These are phyloP conservation scores for Dicaeum eximium DNA, from an alignment of 2,113 vertebrate species.

Conservation along the genomic window DNA sequence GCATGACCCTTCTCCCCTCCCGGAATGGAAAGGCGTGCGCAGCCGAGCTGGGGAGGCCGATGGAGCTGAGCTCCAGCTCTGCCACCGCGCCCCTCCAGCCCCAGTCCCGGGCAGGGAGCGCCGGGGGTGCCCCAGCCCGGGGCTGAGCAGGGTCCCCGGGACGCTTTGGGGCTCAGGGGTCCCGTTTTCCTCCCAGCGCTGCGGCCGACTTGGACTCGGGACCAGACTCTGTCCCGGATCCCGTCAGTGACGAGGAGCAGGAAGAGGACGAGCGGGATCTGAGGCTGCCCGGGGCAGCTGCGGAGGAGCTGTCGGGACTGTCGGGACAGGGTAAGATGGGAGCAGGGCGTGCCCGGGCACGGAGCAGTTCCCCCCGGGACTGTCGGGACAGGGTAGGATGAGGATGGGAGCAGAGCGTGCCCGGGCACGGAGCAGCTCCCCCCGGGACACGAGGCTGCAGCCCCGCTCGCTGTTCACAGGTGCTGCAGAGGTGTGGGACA, in stretches of 20 bases:
- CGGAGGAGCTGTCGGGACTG: background rate
- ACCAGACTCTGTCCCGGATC: background rate
- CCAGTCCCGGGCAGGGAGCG: background rate
- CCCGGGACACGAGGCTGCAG: background rate
- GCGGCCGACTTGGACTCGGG: background rate
- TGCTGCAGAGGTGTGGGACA: background rate
- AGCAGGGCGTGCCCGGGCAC: rapidly evolving
- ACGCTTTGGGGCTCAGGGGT: background rate
- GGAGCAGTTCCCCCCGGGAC: rapidly evolving
- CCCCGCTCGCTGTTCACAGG: background rate
- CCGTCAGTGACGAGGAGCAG: background rate
- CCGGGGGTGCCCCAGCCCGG: rapidly evolving
- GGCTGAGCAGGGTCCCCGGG: rapidly evolving
- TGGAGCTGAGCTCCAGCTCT: background rate
- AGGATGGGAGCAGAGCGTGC: background rate
- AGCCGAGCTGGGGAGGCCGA: background rate
- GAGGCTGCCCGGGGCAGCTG: rapidly evolving
- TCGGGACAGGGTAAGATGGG: background rate
- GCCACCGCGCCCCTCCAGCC: background rate
- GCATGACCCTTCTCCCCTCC: conserved; percentile 53
- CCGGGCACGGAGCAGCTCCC: rapidly evolving
- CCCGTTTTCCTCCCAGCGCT: background rate
- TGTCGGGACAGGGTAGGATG: background rate
- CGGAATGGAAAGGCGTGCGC: conserved; percentile 40
- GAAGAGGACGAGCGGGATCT: background rate